A percentile compares a stretch with the other conserved stretches of the same genome.
Evolutionary conservation across 1,140 invertebrate genomes (phyloP).

Genomic region (Drosophila ananassae): DNA sequence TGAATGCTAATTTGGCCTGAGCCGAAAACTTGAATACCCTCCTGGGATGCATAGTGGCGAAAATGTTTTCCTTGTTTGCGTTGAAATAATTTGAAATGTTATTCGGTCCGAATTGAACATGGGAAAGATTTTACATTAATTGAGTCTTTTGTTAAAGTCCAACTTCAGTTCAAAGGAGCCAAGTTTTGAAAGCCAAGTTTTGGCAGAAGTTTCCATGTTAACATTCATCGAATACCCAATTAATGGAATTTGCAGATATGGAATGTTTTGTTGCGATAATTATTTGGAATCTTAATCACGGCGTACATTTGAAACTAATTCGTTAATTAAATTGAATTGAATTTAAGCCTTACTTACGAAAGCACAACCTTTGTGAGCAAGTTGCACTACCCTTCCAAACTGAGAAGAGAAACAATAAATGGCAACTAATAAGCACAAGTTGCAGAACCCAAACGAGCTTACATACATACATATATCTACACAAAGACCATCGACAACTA

Average conservation of each 20-base stretch:
- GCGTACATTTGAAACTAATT: no score
- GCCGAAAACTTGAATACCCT: slow-evolving; percentile 59
- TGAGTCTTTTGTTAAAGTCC: slow-evolving; percentile 2
- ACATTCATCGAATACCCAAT: no score
- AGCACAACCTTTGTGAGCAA: slow-evolving; percentile 1
- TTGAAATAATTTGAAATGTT: slow-evolving; percentile 24
- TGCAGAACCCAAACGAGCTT: slow-evolving; percentile 27
- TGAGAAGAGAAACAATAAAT: slow-evolving; percentile 56
- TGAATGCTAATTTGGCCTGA: slow-evolving; percentile 57
- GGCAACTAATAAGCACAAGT: slow-evolving; percentile 60
- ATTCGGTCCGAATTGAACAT: slow-evolving; percentile 20
- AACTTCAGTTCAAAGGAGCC: neutral
- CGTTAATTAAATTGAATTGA: no score
- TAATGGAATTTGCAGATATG: no score
- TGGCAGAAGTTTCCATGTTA: no score
- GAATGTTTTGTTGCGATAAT: no score
- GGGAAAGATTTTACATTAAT: slow-evolving; percentile 33
- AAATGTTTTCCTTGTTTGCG: slow-evolving; percentile 8
- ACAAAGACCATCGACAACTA: slow-evolving; percentile 65
- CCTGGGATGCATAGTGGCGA: slow-evolving; percentile 30
- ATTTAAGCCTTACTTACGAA: neutral
- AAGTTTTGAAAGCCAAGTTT: neutral
- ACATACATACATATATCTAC: neutral
- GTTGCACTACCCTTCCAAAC: slow-evolving; percentile 25
- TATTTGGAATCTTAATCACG: neutral